phyloP scores from a whole-genome alignment of 1,140 invertebrate species.

The Pectinophora gossypiella region DNA sequence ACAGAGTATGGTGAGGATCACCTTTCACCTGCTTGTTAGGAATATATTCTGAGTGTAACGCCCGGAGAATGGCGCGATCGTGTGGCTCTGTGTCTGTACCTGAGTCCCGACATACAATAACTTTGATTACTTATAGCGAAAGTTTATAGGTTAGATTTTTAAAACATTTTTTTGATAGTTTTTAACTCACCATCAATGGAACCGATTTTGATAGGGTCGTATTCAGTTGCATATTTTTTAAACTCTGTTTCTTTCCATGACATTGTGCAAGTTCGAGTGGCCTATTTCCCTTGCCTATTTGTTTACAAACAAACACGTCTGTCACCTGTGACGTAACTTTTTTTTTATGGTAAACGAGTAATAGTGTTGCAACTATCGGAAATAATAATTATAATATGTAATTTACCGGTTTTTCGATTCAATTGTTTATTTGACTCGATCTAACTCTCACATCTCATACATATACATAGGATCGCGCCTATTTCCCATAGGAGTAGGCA shows the following conservation, averaged over 20 bases:
- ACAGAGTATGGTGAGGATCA: constrained; percentile 84
- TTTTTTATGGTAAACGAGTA: no score
- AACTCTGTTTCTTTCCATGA: constrained; percentile 30
- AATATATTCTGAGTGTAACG: constrained; percentile 82
- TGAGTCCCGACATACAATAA: constrained; percentile 18
- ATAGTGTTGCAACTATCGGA: no score
- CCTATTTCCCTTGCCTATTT: no score
- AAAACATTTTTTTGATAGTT: neutral
- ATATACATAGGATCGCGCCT: no score
- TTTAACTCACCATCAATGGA: constrained; percentile 24
- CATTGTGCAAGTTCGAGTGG: no score
- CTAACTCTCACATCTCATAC: no score
- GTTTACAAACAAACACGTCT: no score
- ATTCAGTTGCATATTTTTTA: constrained; percentile 55
- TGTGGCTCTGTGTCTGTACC: constrained; percentile 89
- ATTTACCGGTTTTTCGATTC: no score
- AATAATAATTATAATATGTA: no score
- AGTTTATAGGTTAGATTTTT: neutral
- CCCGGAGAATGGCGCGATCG: constrained; percentile 85
- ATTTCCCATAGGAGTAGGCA: no score
- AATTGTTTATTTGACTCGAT: no score
- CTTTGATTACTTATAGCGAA: neutral
- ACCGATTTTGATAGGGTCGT: constrained; percentile 25
- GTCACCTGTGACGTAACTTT: no score
- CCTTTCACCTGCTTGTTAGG: constrained; percentile 82